Evolutionary conservation across 2,888 invertebrate genomes (phyloP).

Genomic region (Glyphotaelius pellucidus): DNA sequence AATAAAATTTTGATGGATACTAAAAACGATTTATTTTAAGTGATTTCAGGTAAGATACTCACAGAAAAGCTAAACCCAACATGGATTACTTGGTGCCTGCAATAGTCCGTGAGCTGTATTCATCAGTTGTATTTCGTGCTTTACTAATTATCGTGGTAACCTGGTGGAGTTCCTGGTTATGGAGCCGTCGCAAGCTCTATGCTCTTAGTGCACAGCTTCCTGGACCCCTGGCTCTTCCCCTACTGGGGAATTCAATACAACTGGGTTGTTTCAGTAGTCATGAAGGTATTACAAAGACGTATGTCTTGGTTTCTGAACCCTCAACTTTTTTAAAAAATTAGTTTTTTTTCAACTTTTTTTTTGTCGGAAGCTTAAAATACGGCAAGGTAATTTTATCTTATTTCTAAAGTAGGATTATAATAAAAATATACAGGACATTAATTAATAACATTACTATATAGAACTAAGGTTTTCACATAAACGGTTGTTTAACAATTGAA

Average conservation of each 20-base stretch:
- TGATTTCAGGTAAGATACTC: background rate
- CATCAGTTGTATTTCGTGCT: background rate
- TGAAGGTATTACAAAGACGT: background rate
- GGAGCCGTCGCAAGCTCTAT: slow-evolving; percentile 29
- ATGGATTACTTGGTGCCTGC: background rate
- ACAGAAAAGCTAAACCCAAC: background rate
- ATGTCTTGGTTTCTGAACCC: too few species aligned
- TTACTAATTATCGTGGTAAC: background rate
- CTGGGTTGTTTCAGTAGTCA: slow-evolving; percentile 4
- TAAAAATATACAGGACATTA: too few species aligned
- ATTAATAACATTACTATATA: too few species aligned
- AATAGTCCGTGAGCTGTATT: background rate
- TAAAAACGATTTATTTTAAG: background rate
- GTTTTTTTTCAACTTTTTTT: too few species aligned
- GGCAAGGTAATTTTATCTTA: too few species aligned
- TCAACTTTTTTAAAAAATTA: too few species aligned
- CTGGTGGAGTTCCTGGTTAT: slow-evolving; percentile 18
- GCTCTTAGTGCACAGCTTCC: background rate
- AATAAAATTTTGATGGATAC: background rate
- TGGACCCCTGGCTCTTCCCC: slow-evolving; percentile 23
- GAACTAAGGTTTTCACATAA: too few species aligned
- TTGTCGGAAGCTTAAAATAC: too few species aligned
- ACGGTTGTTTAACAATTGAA: too few species aligned
- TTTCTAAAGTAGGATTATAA: too few species aligned
- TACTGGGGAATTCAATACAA: slow-evolving; percentile 17